phyloP scores from a whole-genome alignment of 2,888 invertebrate species.

The Spisula subtruncata region DNA sequence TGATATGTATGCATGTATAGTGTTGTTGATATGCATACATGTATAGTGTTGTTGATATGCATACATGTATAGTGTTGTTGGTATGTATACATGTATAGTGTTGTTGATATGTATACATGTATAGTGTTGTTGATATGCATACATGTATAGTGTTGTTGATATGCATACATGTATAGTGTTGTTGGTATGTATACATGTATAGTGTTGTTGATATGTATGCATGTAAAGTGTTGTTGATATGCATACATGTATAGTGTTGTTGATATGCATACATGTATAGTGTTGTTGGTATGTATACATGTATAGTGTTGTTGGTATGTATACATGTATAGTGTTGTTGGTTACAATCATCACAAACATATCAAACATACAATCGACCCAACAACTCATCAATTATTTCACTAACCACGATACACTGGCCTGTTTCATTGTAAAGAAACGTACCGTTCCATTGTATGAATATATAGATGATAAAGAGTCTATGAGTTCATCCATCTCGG shows the following conservation, averaged over 20 bases:
- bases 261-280: neutral
- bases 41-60: neutral
- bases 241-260: neutral
- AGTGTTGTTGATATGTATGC: neutral
- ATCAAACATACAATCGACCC: neutral
- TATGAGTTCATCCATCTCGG: neutral
- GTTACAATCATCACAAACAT: neutral
- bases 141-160: neutral
- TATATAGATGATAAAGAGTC: too few relatives aligned
- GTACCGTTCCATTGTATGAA: neutral
- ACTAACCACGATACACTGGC: neutral
- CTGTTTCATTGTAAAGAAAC: too few relatives aligned
- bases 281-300: neutral
- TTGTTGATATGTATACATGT: neutral
- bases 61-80: neutral
- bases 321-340: neutral
- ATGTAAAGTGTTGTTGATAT: neutral
- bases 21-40: neutral
- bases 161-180: neutral
- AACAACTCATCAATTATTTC: slow-evolving; percentile 12
- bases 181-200: neutral
- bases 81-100: neutral
- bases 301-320: neutral
- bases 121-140: neutral
- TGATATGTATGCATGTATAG: neutral